A percentile compares a stretch with the other conserved stretches of the same genome.
Conservation (phyloP, 2,113 vertebrate species). For the Oncorhynchus mykiss region DNA sequence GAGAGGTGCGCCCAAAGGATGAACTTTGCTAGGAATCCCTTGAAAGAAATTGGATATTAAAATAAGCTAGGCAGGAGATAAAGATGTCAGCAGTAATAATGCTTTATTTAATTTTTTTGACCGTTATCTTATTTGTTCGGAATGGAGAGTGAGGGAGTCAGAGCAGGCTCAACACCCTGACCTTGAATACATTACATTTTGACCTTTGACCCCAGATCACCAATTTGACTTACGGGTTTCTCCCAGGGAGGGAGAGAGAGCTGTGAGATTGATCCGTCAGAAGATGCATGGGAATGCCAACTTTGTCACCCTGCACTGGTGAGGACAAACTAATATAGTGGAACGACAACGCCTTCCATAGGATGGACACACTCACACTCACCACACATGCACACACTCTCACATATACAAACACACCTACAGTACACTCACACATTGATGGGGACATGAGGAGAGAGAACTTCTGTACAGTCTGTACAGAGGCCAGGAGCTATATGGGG, state of each 20-base stretch:
- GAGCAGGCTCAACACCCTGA: conserved; percentile 18
- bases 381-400: neutral
- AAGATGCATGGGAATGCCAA: conserved; percentile 37
- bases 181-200: no score
- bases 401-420: neutral
- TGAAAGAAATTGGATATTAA: conserved; percentile 63
- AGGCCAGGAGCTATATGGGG: neutral
- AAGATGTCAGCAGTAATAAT: conserved; percentile 70
- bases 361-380: conserved; percentile 2
- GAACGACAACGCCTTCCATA: conserved; percentile 52
- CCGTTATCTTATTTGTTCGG: conserved; percentile 66
- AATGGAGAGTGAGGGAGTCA: conserved; percentile 28
- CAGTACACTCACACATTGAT: neutral
- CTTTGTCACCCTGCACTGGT: conserved; percentile 32
- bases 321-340: conserved; percentile 53
- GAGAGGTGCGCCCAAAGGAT: conserved; percentile 50
- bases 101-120: conserved; percentile 56
- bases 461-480: neutral
- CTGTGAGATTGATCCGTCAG: conserved; percentile 56
- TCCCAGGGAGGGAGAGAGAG: conserved; percentile 8
- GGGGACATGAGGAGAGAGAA: neutral
- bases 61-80: conserved; percentile 61
- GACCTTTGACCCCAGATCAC: neutral
- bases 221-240: conserved; percentile 47
- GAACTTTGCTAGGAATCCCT: conserved; percentile 54